phyloP scores from a whole-genome alignment of 2,797 vertebrate genomes.

The Syngnathus acus region DNA sequence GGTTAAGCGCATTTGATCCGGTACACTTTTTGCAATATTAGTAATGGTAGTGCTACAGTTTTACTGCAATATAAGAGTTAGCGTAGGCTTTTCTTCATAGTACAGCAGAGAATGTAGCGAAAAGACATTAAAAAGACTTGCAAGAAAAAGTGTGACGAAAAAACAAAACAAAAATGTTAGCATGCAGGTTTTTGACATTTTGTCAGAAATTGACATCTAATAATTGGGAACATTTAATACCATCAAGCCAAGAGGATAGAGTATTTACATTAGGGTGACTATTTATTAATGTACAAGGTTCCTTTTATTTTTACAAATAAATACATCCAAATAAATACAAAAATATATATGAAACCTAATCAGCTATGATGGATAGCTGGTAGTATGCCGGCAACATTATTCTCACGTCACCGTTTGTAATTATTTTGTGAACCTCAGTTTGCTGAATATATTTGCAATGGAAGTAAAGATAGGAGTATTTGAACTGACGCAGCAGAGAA shows the following conservation, averaged over 20 bases:
- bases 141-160: neutral
- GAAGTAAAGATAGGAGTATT: neutral
- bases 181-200: neutral
- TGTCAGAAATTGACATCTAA: neutral
- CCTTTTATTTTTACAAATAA: slow-evolving; percentile 3
- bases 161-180: neutral
- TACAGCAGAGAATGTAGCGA: neutral
- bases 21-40: neutral
- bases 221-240: neutral
- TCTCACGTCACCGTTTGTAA: neutral
- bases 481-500: neutral
- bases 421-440: neutral
- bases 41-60: neutral
- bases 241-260: neutral
- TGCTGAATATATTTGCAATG: neutral
- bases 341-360: slow-evolving; percentile 3
- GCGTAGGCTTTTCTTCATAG: neutral
- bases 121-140: neutral
- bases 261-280: slow-evolving; percentile 3
- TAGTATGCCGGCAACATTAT: neutral
- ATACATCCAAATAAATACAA: slow-evolving; percentile 5
- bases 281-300: neutral
- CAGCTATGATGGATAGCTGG: neutral
- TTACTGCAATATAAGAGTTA: neutral
- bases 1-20: neutral